Conservation (phyloP, 2,888 invertebrate genomes). For the Branchipolynoe longqiensis region DNA sequence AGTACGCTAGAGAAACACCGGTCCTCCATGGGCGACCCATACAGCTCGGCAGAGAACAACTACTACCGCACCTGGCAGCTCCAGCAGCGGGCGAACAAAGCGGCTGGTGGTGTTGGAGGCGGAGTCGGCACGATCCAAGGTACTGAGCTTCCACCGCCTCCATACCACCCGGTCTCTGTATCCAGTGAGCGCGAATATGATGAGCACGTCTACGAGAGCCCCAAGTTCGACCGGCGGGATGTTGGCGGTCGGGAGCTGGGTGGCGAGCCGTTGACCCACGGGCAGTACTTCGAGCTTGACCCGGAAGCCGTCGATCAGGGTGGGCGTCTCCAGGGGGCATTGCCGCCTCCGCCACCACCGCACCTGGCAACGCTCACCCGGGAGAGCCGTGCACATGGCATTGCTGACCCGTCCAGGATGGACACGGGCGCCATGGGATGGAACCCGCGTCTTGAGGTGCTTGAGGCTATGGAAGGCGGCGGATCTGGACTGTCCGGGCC, state of each 20-base stretch:
- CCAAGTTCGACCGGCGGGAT: conserved; percentile 68
- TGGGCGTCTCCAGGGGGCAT: too few species aligned
- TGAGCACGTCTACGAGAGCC: conserved; percentile 70
- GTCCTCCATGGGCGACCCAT: conserved; percentile 50
- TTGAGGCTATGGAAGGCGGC: background rate
- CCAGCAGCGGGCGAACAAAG: conserved; percentile 58
- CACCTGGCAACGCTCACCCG: background rate
- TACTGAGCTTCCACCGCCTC: conserved; percentile 44
- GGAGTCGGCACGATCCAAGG: conserved; percentile 17
- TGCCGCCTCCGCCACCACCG: background rate
- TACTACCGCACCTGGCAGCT: conserved; percentile 70
- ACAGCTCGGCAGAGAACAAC: conserved; percentile 66
- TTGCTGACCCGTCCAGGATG: background rate
- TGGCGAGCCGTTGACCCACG: background rate
- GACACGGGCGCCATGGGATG: conserved; percentile 10
- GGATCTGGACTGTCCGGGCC: too few species aligned
- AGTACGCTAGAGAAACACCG: conserved; percentile 45
- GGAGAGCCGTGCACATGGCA: too few species aligned
- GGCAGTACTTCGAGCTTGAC: conserved; percentile 65
- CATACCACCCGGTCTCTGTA: conserved; percentile 34
- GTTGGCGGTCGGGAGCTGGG: conserved; percentile 2
- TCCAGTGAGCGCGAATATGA: conserved; percentile 46
- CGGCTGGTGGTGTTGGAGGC: too few species aligned
- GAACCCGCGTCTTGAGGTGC: background rate
- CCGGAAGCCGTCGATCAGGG: conserved; percentile 58